Percentiles rank a stretch among this genome's conserved stretches.
Evolutionary conservation across 2,113 vertebrate genomes (phyloP).

Genomic region (Junco hyemalis): DNA sequence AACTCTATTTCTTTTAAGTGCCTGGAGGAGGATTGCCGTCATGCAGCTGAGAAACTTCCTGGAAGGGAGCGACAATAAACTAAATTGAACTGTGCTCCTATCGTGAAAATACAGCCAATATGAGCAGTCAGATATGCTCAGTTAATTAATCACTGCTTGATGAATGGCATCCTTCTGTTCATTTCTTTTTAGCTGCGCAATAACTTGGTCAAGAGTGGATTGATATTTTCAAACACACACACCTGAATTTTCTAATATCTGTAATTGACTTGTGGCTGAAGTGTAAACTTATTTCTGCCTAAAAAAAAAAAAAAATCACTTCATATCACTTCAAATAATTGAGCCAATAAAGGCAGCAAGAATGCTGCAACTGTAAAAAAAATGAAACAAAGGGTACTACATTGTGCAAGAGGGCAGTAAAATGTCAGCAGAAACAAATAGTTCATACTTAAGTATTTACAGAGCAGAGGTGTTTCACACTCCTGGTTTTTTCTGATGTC

Average conservation of each 20-base stretch:
- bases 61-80: not conserved
- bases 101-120: not conserved
- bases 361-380: not conserved
- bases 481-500: not conserved
- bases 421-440: not conserved
- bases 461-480: not conserved
- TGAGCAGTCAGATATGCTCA: not conserved
- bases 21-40: not conserved
- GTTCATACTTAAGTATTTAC: not conserved
- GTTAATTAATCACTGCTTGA: conserved; percentile 15
- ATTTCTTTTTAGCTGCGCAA: not conserved
- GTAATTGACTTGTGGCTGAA: not conserved
- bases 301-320: not conserved
- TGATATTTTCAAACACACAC: not conserved
- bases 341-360: not conserved
- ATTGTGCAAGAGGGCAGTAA: not conserved
- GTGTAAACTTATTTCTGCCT: not conserved
- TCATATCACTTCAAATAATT: not conserved
- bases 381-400: not conserved
- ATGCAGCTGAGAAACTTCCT: not conserved
- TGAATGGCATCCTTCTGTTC: not conserved
- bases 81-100: not conserved
- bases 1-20: not conserved
- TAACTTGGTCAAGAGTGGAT: not conserved
- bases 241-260: not conserved